Conservation (phyloP, 1,140 invertebrate species). For the Drosophila rufa region DNA sequence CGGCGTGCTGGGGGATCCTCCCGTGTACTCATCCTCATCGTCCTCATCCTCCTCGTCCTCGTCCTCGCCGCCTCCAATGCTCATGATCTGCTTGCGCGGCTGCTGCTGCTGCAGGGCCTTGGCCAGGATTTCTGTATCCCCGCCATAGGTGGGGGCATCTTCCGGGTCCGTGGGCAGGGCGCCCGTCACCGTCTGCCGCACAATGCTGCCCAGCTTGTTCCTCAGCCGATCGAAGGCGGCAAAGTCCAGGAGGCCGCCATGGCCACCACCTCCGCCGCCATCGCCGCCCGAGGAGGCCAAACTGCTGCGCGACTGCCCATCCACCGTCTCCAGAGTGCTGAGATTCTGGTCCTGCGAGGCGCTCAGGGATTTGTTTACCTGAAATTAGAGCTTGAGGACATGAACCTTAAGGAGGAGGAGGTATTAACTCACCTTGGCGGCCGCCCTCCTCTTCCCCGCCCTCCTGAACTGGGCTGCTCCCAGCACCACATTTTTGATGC, state of each 20-base stretch:
- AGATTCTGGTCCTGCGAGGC: conserved; percentile 81
- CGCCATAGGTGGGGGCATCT: conserved; percentile 88
- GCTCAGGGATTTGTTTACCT: conserved; percentile 84
- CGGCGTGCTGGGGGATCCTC: conserved; percentile 33
- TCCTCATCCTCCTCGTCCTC: conserved; percentile 56
- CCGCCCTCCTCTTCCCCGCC: conserved; percentile 88
- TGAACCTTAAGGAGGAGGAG: too few relatives aligned
- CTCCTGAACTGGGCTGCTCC: conserved; percentile 94
- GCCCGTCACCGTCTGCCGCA: conserved; percentile 86
- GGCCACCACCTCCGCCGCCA: conserved; percentile 42
- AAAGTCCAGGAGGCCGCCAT: conserved; percentile 85
- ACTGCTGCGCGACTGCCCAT: conserved; percentile 86
- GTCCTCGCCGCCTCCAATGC: conserved; percentile 70
- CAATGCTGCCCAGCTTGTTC: conserved; percentile 88
- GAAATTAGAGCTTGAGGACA: too few relatives aligned
- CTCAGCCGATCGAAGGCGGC: conserved; percentile 87
- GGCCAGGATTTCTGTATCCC: conserved; percentile 90
- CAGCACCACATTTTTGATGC: conserved; percentile 95
- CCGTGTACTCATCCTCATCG: conserved; percentile 27
- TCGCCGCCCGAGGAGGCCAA: conserved; percentile 85
- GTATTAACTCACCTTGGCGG: conserved; percentile 48
- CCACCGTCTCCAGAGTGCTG: conserved; percentile 86
- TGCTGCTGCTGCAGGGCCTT: conserved; percentile 85
- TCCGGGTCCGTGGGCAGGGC: conserved; percentile 51
- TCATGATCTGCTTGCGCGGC: conserved; percentile 84